phyloP scores from a whole-genome alignment of 1,140 invertebrate genomes.

The Eumeta japonica region DNA sequence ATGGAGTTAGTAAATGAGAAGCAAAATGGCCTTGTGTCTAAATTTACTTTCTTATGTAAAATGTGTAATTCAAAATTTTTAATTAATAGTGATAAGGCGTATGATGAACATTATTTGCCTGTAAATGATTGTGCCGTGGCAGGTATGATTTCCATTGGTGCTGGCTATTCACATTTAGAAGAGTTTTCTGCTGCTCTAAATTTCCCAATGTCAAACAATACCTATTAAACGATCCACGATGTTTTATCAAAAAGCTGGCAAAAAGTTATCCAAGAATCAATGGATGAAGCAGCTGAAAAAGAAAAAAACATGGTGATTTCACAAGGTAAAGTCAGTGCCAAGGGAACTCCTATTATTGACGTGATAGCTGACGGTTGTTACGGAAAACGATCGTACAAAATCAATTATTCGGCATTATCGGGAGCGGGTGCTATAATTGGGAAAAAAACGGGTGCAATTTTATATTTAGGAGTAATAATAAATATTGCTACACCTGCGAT shows the following conservation, averaged over 20 bases:
- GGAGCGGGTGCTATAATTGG: conserved; percentile 23
- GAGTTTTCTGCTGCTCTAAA: conserved; percentile 20
- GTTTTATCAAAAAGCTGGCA: conserved; percentile 9
- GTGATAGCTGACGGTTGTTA: conserved; percentile 26
- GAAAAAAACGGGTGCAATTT: conserved; percentile 13
- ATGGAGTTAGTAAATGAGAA: no score
- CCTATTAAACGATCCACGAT: conserved; percentile 13
- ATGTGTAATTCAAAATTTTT: no score
- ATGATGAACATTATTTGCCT: no score
- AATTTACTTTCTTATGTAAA: no score
- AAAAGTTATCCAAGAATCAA: conserved; percentile 15
- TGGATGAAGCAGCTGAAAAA: conserved; percentile 25
- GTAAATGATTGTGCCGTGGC: no score
- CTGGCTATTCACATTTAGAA: conserved; percentile 21
- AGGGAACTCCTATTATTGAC: conserved; percentile 19
- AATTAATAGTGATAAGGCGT: no score
- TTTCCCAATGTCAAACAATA: conserved; percentile 20
- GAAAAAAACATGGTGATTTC: conserved; percentile 23
- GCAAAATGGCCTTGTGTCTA: no score
- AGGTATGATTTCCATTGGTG: conserved; percentile 18
- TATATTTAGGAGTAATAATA: conserved; percentile 25
- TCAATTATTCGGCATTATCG: no score
- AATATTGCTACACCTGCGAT: conserved; percentile 25
- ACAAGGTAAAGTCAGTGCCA: conserved; percentile 14
- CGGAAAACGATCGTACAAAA: conserved; percentile 24